Evolutionary conservation across 2,113 vertebrate species (phyloP), one percentile per base, ranked within the genome.

Genomic region (Prolemur simus): DNA sequence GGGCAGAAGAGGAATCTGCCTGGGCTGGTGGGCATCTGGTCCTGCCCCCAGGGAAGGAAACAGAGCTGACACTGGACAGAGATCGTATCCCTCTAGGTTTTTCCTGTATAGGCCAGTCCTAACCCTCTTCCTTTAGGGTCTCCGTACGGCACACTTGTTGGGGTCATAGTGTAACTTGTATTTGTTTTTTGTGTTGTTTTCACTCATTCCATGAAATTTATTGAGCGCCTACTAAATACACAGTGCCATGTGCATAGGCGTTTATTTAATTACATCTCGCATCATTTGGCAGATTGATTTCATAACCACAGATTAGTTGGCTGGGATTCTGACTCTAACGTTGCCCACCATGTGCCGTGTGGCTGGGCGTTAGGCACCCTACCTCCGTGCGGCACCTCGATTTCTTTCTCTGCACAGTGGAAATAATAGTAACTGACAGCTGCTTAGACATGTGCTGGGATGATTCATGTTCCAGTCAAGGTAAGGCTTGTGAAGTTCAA

Each of bases 201-300:
- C 21, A 47, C 60, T 89, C 39, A 25, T 89, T 86, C 37, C 32
- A 21, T 66, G 89, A 68, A 82, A 74, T 95, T 82, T 88, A 74
- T 52, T 78, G 93, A 96, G 81, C 7, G 23, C 45, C 91, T 86
- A 82, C 93, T 93, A 63, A 82, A 82, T 5, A 49, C 81, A 42
- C 37, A 9, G 71, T 56, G 60, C 94, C 82, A 20, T 74, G 89
- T 63, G 54, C 82, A 69, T 69, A 81, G 73, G 82, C 60, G 6
- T 86, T 94, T 73, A 89, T 86, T 95, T 81, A 91, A 74, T 96
- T 81, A 92, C 27, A 12, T 82, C 91, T 83, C 78, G 83, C 77
- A 58, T 91, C 56, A n/a, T 85, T 91, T 91, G 91, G 66, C 91
- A 91, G 91, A 88, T 95, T 82, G 77, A 88, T 93, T 91, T 66